A percentile compares a stretch with the other conserved stretches of the same genome.
Evolutionary conservation across 2,113 vertebrate genomes (phyloP).

Genomic region (Crotophaga sulcirostris): DNA sequence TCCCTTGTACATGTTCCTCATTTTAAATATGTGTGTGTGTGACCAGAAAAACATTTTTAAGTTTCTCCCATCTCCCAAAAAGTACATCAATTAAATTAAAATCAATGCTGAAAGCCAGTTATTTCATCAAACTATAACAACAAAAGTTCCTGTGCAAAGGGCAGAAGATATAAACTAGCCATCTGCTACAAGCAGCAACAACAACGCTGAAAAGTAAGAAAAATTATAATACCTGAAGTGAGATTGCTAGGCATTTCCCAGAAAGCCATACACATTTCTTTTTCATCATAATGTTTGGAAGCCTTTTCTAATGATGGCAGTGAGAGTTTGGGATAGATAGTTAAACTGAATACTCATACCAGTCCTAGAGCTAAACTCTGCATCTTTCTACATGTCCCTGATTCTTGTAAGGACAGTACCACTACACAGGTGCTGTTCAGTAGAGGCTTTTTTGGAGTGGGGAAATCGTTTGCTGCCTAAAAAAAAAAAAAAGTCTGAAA

Average conservation of each 20-base stretch:
- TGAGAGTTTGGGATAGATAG: not conserved
- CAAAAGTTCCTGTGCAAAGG: not conserved
- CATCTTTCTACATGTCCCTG: not conserved
- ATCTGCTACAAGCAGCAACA: constrained; percentile 43
- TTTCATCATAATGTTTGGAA: not conserved
- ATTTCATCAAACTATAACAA: not conserved
- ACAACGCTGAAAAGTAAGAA: not conserved
- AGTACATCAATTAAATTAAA: not conserved
- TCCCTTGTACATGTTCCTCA: not conserved
- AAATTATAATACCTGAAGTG: not conserved
- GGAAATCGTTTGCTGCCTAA: not conserved
- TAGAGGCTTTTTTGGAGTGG: not conserved
- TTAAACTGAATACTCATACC: not conserved
- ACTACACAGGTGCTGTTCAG: not conserved
- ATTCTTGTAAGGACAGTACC: not conserved
- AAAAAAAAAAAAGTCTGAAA: not conserved
- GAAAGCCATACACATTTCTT: not conserved
- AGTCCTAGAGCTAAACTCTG: not conserved
- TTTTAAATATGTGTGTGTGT: constrained; percentile 12
- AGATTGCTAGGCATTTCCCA: not conserved
- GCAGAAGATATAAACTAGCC: constrained; percentile 34
- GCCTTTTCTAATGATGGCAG: not conserved
- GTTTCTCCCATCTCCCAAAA: not conserved
- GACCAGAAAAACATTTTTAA: not conserved
- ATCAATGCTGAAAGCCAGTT: not conserved